A percentile compares a stretch with the other conserved stretches of the same genome.
Evolutionary conservation across 2,113 vertebrate genomes (phyloP).

Genomic region (Scytalopus superciliaris): DNA sequence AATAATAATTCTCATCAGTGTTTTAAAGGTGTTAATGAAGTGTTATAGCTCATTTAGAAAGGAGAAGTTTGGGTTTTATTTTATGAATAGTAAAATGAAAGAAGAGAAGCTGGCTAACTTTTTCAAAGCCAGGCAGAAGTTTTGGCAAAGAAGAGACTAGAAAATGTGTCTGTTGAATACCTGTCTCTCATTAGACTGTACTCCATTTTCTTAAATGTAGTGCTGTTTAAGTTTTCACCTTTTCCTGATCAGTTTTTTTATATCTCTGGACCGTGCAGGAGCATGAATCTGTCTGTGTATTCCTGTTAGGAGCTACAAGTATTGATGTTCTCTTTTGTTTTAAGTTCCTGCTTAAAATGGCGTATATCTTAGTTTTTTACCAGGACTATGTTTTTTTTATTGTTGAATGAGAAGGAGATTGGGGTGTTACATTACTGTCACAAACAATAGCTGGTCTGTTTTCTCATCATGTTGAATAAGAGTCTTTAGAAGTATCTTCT

Average conservation of each 20-base stretch:
- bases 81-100: not conserved
- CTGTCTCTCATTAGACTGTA: not conserved
- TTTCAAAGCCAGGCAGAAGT: not conserved
- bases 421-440: not conserved
- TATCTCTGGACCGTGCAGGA: not conserved
- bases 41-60: not conserved
- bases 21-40: not conserved
- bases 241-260: not conserved
- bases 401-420: not conserved
- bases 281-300: not conserved
- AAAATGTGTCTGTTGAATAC: not conserved
- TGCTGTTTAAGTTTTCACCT: not conserved
- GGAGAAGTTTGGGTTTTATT: not conserved
- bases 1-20: not conserved
- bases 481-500: not conserved
- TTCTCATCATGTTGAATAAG: not conserved
- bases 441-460: not conserved
- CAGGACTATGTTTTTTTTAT: not conserved
- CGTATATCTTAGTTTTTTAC: not conserved
- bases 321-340: not conserved
- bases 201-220: not conserved
- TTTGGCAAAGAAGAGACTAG: not conserved
- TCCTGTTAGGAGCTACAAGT: not conserved
- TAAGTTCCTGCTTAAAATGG: not conserved
- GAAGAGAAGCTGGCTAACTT: not conserved